Evolutionary conservation across 2,888 invertebrate genomes (phyloP).

Genomic region (Polietes domitor): DNA sequence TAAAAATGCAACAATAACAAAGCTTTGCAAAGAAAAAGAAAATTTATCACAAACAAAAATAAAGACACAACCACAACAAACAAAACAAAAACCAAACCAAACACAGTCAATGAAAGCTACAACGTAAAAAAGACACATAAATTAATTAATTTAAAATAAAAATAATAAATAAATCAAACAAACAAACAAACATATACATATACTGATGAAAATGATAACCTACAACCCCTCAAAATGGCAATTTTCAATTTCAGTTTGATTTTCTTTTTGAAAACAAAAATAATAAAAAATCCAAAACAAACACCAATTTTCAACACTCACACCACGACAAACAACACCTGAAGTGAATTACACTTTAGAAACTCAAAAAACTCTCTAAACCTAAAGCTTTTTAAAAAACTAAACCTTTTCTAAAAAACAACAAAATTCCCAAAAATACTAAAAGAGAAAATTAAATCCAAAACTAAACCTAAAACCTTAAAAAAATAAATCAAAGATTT

Average conservation of each 20-base stretch:
- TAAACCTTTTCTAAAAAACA: constrained; percentile 17
- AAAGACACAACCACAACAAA: constrained; percentile 2
- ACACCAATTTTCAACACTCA: neutral
- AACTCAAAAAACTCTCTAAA: neutral
- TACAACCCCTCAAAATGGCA: neutral
- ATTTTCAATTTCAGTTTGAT: neutral
- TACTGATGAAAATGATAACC: neutral
- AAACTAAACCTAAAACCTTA: no score
- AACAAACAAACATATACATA: neutral
- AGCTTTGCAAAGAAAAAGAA: constrained; percentile 28
- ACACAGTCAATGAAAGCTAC: constrained; percentile 66
- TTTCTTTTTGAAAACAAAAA: constrained; percentile 3
- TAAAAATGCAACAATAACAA: constrained; percentile 11
- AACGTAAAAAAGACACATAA: constrained; percentile 54
- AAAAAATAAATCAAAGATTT: constrained; percentile 27
- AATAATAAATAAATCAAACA: neutral
- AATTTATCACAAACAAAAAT: constrained; percentile 25
- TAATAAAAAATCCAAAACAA: neutral
- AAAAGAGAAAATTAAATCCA: neutral
- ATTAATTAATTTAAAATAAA: constrained; percentile 33
- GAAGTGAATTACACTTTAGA: neutral
- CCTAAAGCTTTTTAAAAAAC: neutral
- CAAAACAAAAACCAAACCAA: constrained; percentile 17
- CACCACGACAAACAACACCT: neutral
- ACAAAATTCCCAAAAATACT: neutral